These are phyloP conservation scores for Macaria notata DNA, from an alignment of 2,888 invertebrate genomes.

Conservation along the genomic window DNA sequence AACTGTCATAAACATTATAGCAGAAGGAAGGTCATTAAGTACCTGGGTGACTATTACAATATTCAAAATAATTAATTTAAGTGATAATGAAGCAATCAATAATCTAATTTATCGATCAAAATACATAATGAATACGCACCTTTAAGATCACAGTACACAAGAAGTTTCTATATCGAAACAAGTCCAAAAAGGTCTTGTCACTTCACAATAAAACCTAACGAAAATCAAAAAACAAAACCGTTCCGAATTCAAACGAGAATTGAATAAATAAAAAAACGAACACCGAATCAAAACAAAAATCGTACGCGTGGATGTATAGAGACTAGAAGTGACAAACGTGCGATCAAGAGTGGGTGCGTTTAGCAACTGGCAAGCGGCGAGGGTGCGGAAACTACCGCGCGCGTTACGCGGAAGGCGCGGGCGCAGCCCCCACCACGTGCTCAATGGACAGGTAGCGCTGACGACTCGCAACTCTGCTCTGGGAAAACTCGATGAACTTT, in stretches of 20 bases:
- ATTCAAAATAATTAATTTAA: too few relatives aligned
- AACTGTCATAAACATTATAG: too few relatives aligned
- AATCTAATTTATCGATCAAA: too few relatives aligned
- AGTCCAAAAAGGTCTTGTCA: slow-evolving; percentile 18
- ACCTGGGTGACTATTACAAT: too few relatives aligned
- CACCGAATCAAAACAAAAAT: slow-evolving; percentile 38
- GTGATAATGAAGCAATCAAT: too few relatives aligned
- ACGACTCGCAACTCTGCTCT: slow-evolving; percentile 40
- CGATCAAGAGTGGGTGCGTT: slow-evolving; percentile 76
- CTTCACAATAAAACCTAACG: slow-evolving; percentile 19
- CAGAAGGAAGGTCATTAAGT: too few relatives aligned
- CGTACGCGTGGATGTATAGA: slow-evolving; percentile 42
- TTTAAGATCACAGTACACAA: slow-evolving; percentile 35
- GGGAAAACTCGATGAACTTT: slow-evolving; percentile 38
- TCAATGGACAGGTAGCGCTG: slow-evolving; percentile 77
- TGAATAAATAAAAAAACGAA: slow-evolving; percentile 17
- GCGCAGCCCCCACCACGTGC: slow-evolving; percentile 72
- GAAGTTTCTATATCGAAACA: slow-evolving; percentile 8
- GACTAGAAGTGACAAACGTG: slow-evolving; percentile 76
- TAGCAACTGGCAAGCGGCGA: slow-evolving; percentile 73
- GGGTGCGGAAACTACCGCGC: slow-evolving; percentile 81
- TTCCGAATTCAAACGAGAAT: slow-evolving; percentile 11
- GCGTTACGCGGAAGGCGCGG: slow-evolving; percentile 78
- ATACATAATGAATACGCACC: slow-evolving; percentile 41
- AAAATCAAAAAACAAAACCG: slow-evolving; percentile 12